These are phyloP conservation scores for Molorchus minor DNA, from an alignment of 2,888 invertebrate species.

Conservation along the genomic window DNA sequence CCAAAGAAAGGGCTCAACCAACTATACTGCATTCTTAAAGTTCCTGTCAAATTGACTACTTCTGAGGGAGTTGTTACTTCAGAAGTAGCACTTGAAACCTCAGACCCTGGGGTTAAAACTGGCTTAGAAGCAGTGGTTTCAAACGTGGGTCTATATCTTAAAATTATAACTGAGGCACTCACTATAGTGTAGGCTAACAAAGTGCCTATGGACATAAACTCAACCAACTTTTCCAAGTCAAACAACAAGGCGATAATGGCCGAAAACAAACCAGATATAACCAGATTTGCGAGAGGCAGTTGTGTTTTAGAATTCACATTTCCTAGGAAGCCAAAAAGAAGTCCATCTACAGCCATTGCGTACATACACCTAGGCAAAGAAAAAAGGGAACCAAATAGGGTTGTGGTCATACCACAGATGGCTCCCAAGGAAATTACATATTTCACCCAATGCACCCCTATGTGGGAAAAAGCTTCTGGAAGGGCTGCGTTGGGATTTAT, in stretches of 20 bases:
- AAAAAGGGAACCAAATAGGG: constrained; percentile 84
- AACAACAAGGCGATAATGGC: constrained; percentile 84
- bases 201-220: constrained; percentile 94
- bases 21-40: constrained; percentile 75
- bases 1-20: constrained; percentile 79
- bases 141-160: constrained; percentile 62
- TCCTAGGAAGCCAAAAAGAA: constrained; percentile 83
- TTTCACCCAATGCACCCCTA: constrained; percentile 84
- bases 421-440: constrained; percentile 86
- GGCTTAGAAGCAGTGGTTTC: constrained; percentile 47
- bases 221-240: constrained; percentile 88
- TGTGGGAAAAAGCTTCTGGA: constrained; percentile 76
- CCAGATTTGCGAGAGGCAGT: constrained; percentile 79
- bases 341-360: constrained; percentile 90
- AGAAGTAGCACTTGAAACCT: constrained; percentile 58
- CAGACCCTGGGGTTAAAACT: constrained; percentile 56
- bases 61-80: constrained; percentile 60
- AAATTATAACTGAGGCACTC: constrained; percentile 86
- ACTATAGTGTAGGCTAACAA: constrained; percentile 91
- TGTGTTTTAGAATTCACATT: constrained; percentile 82
- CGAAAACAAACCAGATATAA: constrained; percentile 79
- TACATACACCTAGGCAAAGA: constrained; percentile 81
- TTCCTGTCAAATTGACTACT: constrained; percentile 73
- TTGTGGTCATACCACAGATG: constrained; percentile 91
- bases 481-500: constrained; percentile 82